phyloP scores from a whole-genome alignment of 2,797 vertebrate species.

The Columba guinea region DNA sequence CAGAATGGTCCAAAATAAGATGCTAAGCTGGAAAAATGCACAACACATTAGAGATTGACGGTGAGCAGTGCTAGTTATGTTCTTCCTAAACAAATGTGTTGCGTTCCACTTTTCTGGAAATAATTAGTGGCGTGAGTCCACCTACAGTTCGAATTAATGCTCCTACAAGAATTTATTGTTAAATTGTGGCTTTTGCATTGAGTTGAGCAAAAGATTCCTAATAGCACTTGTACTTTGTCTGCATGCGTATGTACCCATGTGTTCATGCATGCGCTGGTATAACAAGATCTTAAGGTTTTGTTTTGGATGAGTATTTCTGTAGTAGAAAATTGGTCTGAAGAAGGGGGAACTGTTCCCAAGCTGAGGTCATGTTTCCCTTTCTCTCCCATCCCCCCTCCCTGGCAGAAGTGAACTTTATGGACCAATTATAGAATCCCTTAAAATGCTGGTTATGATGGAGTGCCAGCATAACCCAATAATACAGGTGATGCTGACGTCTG shows the following conservation, averaged over 20 bases:
- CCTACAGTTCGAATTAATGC: constrained; percentile 16
- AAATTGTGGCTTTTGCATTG: neutral
- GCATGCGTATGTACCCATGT: neutral
- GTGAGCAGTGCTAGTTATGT: neutral
- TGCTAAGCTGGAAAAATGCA: neutral
- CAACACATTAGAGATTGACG: neutral
- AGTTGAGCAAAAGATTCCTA: neutral
- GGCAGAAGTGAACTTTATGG: constrained; percentile 56
- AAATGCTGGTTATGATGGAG: constrained; percentile 62
- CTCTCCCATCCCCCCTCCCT: neutral
- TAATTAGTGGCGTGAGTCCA: constrained; percentile 24
- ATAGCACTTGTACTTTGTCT: neutral
- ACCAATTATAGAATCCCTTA: constrained; percentile 60
- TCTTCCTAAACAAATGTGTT: neutral
- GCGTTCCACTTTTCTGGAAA: constrained; percentile 24
- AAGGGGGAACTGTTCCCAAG: neutral
- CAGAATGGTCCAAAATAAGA: neutral
- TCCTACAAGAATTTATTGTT: neutral
- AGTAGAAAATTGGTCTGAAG: neutral
- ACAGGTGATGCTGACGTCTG: constrained; percentile 62
- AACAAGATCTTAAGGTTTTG: neutral
- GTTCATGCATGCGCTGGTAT: neutral
- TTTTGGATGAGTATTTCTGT: neutral
- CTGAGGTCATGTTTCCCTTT: neutral
- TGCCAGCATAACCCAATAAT: constrained; percentile 63